Base-by-base conservation (phyloP, 1,140 invertebrate species). In the Cecropterus lyciades region DNA sequence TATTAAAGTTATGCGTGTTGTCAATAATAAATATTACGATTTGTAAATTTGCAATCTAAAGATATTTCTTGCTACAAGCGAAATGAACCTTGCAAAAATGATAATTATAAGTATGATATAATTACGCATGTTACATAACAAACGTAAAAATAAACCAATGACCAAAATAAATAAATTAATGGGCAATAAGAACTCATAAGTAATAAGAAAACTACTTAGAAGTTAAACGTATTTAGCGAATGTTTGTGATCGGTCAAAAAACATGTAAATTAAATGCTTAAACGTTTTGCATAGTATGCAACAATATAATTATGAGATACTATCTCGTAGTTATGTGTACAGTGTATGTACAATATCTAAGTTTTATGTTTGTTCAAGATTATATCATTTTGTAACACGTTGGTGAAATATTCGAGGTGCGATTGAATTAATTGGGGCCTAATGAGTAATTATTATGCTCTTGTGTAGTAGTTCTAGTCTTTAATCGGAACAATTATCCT, bases 361-460 rank as follows among this genome's bases (percentile, higher is more conserved):
- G 33, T 48, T 48, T 48, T 48, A 24, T 14, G 10, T 20, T 48
- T 48, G 11, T 20, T 48, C 43, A 24, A 48, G 16, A 48, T 24
- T 20, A 48, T 0, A 20, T 48, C 16, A 7, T 48, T 48, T 48
- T 48, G 45, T 20, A 48, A 48, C 16, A 24, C 27, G 27, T 30
- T 24, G 45, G 17, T 20, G 46, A 20, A 48, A 48, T 48, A 48
- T 48, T 24, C 10, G 33, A 37, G 33, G 33, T 10, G 33, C 11
- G 10, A 7, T 1, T 7, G 33, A 37, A 11, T 37, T 24, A 48
- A 48, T 48, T 48, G 17, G 17, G 16, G 16, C n/a, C 24, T n/a
- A 48, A 48, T 48, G 24, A 4, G 46, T 48, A 6, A 17, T 3
- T 11, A 20, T 48, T 48, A 48, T 20, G 10, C 46, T 24, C 17